These are phyloP conservation scores for Pseudomyrmex flavicornis DNA, from an alignment of 1,140 invertebrate species.

Conservation along the genomic window DNA sequence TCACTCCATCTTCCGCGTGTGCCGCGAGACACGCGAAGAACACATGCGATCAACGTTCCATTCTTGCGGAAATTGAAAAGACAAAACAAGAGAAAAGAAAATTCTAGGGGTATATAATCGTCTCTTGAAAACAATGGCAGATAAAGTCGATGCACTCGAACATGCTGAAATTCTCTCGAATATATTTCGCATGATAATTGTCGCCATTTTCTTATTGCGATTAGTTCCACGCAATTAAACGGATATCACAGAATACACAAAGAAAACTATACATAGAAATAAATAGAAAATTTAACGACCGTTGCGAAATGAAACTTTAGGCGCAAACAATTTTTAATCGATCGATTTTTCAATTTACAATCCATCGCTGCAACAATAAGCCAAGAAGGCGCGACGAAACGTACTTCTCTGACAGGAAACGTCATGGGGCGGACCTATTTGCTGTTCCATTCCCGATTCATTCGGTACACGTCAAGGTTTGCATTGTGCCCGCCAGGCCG, in stretches of 20 bases:
- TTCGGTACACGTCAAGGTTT: constrained; percentile 83
- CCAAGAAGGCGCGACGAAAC: neutral
- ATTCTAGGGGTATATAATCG: no score
- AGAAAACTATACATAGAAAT: neutral
- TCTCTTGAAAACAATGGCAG: no score
- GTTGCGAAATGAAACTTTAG: neutral
- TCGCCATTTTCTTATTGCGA: no score
- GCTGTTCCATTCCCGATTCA: constrained; percentile 80
- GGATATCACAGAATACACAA: neutral
- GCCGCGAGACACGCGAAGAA: constrained; percentile 35
- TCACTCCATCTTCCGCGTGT: neutral
- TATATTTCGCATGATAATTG: no score
- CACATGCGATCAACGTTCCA: constrained; percentile 9
- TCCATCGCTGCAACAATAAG: constrained; percentile 20
- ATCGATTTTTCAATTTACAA: constrained; percentile 30
- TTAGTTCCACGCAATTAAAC: neutral
- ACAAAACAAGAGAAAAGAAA: neutral
- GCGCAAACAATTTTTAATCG: neutral
- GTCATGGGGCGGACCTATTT: constrained; percentile 71
- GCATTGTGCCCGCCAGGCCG: constrained; percentile 82
- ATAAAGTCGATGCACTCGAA: no score
- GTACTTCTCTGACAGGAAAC: constrained; percentile 30
- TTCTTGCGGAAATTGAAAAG: neutral
- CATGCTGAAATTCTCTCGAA: no score
- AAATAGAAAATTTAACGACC: neutral